Base-by-base conservation (phyloP, 37 sponge, comb jelly and placozoan species). In the Dysidea cf. avara region DNA sequence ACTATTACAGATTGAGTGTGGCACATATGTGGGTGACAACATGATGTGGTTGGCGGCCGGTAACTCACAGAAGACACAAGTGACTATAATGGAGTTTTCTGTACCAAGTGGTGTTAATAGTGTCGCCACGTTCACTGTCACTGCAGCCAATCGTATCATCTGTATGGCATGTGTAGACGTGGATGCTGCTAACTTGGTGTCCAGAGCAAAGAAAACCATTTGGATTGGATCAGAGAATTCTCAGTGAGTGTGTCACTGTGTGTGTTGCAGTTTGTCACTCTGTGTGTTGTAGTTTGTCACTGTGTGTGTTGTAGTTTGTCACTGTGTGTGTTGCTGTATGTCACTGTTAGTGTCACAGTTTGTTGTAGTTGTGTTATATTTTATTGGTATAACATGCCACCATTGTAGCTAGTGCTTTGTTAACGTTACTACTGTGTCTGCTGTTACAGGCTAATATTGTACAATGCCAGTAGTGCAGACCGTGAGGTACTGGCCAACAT, bases 21-120 rank as follows among this genome's bases (percentile, higher is more conserved):
- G 77, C 31, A 68, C 84, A 39, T 71, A 64, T 39, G 79, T 78
- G 4, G 84, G 81, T 0, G 24, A 4, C 43, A 83, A 83, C 70
- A 59, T 18, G 0, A 85, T 80, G n/a, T 89, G 90, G 90, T 38
- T 89, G 11, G 90, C 84, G 21, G 71, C 76, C 43, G 83, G 90
- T 20, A 38, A 48, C 39, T 26, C 6, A 0, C 1, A 14, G 20
- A 51, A 55, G 4, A 80, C 81, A 25, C 54, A 75, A 40, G 61
- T 89, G 20, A 50, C 81, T 34, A 62, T 89, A 14, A 48, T 89
- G 7, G 74, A 79, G 61, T 79, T 80, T 61, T 37, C 75, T n/a
- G n/a, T n/a, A n/a, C n/a, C n/a, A n/a, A n/a, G n/a, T n/a, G n/a
- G n/a, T n/a, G n/a, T n/a, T n/a, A n/a, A n/a, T n/a, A n/a, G n/a